phyloP scores from a whole-genome alignment of 1,140 invertebrate genomes.

The Chionoecetes opilio region DNA sequence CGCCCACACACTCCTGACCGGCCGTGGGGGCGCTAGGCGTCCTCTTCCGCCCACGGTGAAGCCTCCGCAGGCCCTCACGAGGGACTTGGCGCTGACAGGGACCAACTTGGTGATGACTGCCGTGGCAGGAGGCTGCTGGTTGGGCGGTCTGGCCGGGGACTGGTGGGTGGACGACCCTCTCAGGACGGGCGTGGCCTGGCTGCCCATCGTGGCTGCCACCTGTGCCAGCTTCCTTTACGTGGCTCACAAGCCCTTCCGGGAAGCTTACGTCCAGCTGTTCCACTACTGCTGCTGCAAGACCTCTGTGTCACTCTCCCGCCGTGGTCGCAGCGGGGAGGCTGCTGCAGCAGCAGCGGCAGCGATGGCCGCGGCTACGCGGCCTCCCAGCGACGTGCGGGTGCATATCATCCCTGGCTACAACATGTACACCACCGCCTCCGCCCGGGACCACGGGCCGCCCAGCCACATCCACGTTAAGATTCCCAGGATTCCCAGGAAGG shows the following conservation, averaged over 20 bases:
- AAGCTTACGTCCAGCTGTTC: slow-evolving; percentile 90
- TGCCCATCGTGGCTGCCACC: slow-evolving; percentile 76
- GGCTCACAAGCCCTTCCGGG: slow-evolving; percentile 84
- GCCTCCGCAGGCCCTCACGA: slow-evolving; percentile 68
- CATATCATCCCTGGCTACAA: slow-evolving; percentile 91
- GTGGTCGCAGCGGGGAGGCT: slow-evolving; percentile 86
- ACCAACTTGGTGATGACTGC: slow-evolving; percentile 80
- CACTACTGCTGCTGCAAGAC: slow-evolving; percentile 94
- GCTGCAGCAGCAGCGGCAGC: slow-evolving; percentile 85
- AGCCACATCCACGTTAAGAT: slow-evolving; percentile 66
- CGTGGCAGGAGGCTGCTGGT: slow-evolving; percentile 76
- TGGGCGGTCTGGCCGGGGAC: slow-evolving; percentile 76
- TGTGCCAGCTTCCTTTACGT: slow-evolving; percentile 77
- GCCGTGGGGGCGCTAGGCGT: slow-evolving; percentile 62
- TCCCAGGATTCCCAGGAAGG: slow-evolving; percentile 69
- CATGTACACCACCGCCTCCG: slow-evolving; percentile 88
- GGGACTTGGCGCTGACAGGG: slow-evolving; percentile 76
- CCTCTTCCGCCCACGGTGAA: slow-evolving; percentile 70
- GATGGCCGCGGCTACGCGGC: slow-evolving; percentile 66
- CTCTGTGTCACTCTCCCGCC: slow-evolving; percentile 87
- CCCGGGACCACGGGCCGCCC: slow-evolving; percentile 82
- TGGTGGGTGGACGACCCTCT: slow-evolving; percentile 75
- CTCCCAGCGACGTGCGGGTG: slow-evolving; percentile 87
- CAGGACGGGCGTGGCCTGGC: slow-evolving; percentile 65
- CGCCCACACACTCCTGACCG: slow-evolving; percentile 76